Percentiles rank a stretch among this genome's conserved stretches.
Conservation (phyloP, 2,888 invertebrate genomes). For the Caenorhabditis panamensis region DNA sequence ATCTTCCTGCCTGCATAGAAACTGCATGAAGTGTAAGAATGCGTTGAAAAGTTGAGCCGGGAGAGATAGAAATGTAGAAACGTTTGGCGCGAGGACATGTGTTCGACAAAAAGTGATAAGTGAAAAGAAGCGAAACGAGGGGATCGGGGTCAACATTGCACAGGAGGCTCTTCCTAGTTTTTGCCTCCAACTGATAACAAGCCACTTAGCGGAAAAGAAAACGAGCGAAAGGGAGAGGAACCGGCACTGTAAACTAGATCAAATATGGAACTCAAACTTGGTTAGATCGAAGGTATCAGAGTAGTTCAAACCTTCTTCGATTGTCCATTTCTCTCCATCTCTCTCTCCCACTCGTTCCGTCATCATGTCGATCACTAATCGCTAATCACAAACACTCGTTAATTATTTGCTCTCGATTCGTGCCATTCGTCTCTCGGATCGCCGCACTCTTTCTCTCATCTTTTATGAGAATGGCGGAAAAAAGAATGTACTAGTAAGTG, state of each 20-base stretch:
- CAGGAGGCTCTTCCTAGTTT: slow-evolving; percentile 11
- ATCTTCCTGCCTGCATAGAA: too few species aligned
- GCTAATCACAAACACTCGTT: slow-evolving; percentile 59
- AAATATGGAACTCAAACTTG: slow-evolving; percentile 37
- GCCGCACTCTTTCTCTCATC: slow-evolving; percentile 18
- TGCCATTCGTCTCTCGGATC: slow-evolving; percentile 28
- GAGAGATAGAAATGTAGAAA: background rate
- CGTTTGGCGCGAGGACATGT: slow-evolving; percentile 31
- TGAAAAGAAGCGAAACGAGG: slow-evolving; percentile 27
- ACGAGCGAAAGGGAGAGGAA: slow-evolving; percentile 4
- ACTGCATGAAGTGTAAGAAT: too few species aligned
- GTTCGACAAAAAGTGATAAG: slow-evolving; percentile 51
- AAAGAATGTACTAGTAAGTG: slow-evolving; percentile 46
- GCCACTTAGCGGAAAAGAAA: slow-evolving; percentile 41
- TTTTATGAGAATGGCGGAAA: slow-evolving; percentile 48
- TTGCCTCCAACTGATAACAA: slow-evolving; percentile 37
- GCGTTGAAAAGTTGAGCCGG: slow-evolving; percentile 11
- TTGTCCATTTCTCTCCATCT: background rate
- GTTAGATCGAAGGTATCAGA: background rate
- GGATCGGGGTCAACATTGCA: slow-evolving; percentile 48
- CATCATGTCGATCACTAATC: slow-evolving; percentile 35
- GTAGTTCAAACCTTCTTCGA: background rate
- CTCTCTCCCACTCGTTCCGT: background rate
- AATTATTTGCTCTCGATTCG: slow-evolving; percentile 58
- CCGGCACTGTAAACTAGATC: slow-evolving; percentile 30